Conservation (phyloP, 1,140 invertebrate genomes). For the Bemisia tabaci region DNA sequence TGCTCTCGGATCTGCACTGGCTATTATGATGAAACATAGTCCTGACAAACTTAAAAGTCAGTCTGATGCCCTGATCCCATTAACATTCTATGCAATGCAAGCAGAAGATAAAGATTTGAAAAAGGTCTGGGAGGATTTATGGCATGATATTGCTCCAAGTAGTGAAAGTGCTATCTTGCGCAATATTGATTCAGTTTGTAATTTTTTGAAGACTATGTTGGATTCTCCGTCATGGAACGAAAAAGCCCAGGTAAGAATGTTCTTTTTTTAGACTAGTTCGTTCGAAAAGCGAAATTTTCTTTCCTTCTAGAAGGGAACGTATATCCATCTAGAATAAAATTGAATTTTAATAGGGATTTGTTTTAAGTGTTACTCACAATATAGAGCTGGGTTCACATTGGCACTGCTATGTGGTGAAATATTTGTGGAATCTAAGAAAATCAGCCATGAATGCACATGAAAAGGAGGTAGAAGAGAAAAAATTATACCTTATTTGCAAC, state of each 20-base stretch:
- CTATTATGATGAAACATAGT: constrained; percentile 67
- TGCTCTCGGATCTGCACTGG: constrained; percentile 61
- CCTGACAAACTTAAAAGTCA: constrained; percentile 70
- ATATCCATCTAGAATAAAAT: too few relatives aligned
- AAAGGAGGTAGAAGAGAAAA: too few relatives aligned
- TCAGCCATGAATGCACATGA: too few relatives aligned
- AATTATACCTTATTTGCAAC: too few relatives aligned
- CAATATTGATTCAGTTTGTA: constrained; percentile 58
- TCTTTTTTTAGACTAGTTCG: too few relatives aligned
- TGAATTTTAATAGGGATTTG: too few relatives aligned
- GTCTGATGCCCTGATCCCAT: constrained; percentile 58
- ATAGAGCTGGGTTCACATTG: too few relatives aligned
- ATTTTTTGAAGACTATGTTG: constrained; percentile 49
- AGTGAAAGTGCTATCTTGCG: constrained; percentile 66
- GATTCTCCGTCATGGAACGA: constrained; percentile 72
- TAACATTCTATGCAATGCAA: constrained; percentile 82
- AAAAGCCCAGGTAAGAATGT: constrained; percentile 56
- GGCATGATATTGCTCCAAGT: constrained; percentile 74
- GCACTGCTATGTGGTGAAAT: too few relatives aligned
- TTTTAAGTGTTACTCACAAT: too few relatives aligned
- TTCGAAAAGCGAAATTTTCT: too few relatives aligned
- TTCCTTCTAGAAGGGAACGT: too few relatives aligned
- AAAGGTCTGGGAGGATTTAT: constrained; percentile 74
- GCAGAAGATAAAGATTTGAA: background rate
- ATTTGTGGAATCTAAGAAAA: too few relatives aligned